phyloP scores from a whole-genome alignment of 2,113 vertebrate genomes.

The Ptyas mucosa region DNA sequence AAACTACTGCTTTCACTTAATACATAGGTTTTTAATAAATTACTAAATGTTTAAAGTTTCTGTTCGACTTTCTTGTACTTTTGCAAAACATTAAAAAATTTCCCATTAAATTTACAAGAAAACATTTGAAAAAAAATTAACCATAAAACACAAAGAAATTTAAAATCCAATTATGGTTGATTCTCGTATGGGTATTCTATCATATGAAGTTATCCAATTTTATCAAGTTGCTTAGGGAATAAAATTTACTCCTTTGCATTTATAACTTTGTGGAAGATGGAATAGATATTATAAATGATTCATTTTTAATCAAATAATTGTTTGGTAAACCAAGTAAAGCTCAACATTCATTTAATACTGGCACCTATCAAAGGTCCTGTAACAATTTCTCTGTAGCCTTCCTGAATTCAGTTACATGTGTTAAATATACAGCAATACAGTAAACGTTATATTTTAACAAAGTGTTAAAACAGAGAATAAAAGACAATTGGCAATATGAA shows the following conservation, averaged over 20 bases:
- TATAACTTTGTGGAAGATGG: background rate
- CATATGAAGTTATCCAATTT: background rate
- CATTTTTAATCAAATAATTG: background rate
- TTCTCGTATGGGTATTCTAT: background rate
- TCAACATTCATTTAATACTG: rapidly evolving
- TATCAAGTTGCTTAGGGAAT: background rate
- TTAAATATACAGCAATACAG: background rate
- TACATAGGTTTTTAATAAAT: background rate
- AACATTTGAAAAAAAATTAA: background rate
- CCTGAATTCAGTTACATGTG: rapidly evolving
- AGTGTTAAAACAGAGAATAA: rapidly evolving
- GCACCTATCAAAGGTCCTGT: background rate
- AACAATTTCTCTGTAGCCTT: rapidly evolving
- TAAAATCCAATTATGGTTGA: background rate
- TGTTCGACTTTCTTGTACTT: background rate
- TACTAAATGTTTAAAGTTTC: background rate
- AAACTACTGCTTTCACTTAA: background rate
- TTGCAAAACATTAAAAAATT: background rate
- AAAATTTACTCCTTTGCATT: background rate
- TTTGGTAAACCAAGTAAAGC: background rate
- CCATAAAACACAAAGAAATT: background rate
- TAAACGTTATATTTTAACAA: background rate
- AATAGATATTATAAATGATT: background rate
- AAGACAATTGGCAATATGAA: background rate
- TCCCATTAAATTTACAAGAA: background rate